Evolutionary conservation across 2,797 vertebrate species (phyloP).

Genomic region (Pseudopleuronectes americanus): DNA sequence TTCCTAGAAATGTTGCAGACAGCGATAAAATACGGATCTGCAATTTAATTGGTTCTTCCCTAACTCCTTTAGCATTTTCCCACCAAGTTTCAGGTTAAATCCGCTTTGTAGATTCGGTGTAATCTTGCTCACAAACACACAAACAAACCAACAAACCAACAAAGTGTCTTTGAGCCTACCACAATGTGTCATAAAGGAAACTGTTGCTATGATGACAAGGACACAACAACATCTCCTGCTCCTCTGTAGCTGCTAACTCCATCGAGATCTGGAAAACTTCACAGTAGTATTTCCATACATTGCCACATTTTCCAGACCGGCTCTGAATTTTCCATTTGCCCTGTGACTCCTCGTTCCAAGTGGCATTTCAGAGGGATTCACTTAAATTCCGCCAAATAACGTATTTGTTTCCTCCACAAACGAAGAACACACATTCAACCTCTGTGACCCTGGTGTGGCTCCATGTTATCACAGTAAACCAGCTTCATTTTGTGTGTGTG

Average conservation of each 20-base stretch:
- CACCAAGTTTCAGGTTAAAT: no score
- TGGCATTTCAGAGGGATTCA: constrained; percentile 34
- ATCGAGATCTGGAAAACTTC: no score
- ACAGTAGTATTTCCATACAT: constrained; percentile 30
- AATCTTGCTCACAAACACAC: no score
- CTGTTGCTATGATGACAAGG: not conserved
- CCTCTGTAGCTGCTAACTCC: constrained; percentile 7
- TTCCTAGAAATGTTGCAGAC: not conserved
- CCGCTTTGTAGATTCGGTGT: no score
- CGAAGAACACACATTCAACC: constrained; percentile 18
- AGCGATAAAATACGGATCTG: no score
- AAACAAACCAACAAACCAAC: no score
- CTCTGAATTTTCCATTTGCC: not conserved
- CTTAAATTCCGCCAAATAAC: constrained; percentile 2
- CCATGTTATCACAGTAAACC: constrained; percentile 15
- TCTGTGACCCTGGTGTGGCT: constrained; percentile 2
- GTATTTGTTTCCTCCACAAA: constrained; percentile 21
- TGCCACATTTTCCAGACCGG: constrained; percentile 40
- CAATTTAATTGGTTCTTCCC: no score
- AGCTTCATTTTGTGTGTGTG: no score
- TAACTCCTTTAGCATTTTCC: no score
- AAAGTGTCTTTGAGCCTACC: no score
- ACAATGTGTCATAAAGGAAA: not conserved
- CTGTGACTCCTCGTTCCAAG: constrained; percentile 22
- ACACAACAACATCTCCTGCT: not conserved